These are phyloP conservation scores for Drosophila yooni DNA, from an alignment of 2,888 invertebrate species.

Conservation along the genomic window DNA sequence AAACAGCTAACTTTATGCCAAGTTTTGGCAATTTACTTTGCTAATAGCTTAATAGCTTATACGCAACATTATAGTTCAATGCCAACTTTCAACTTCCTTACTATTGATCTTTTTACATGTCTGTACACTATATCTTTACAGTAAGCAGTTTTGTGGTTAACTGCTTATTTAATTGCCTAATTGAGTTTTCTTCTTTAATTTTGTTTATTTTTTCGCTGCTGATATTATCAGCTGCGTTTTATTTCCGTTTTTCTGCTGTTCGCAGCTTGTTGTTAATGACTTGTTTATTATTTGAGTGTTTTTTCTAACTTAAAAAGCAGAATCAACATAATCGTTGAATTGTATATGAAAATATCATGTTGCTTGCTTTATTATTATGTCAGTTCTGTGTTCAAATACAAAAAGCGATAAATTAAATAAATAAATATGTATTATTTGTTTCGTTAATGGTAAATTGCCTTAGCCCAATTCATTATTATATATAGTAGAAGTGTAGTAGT, in stretches of 20 bases:
- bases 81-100: background rate
- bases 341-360: background rate
- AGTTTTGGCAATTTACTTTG: background rate
- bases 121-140: background rate
- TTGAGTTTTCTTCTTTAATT: background rate
- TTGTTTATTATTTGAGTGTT: background rate
- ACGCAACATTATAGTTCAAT: background rate
- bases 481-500: background rate
- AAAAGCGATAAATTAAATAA: background rate
- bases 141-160: background rate
- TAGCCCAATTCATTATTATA: background rate
- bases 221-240: background rate
- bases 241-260: background rate
- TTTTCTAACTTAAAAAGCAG: background rate
- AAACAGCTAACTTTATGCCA: background rate
- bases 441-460: background rate
- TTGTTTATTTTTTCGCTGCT: background rate
- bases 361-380: slow-evolving; percentile 10
- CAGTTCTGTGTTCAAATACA: background rate
- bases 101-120: background rate
- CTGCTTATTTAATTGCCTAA: background rate
- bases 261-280: slow-evolving; percentile 29
- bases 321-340: background rate
- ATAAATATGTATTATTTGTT: background rate
- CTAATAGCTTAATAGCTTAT: background rate